Percentiles rank a stretch among this genome's conserved stretches.
phyloP scores from a whole-genome alignment of 1,140 invertebrate species.

The Thaumetopoea pityocampa region DNA sequence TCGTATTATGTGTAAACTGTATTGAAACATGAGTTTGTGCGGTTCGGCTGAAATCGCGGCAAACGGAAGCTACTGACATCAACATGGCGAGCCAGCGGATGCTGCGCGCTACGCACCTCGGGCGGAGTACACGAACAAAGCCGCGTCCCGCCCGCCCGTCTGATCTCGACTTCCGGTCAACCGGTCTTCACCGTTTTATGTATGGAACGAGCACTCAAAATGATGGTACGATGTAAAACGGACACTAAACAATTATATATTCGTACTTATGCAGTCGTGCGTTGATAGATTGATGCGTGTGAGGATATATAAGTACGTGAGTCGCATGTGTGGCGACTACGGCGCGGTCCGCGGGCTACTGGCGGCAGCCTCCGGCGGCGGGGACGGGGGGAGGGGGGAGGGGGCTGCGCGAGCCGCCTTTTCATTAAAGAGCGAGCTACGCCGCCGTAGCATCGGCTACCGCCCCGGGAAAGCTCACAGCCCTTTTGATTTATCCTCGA shows the following conservation, averaged over 20 bases:
- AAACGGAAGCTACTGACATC: conserved; percentile 18
- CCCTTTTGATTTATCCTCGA: conserved; percentile 38
- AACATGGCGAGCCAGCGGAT: conserved; percentile 50
- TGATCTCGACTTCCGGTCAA: conserved; percentile 28
- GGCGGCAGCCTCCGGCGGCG: conserved; percentile 50
- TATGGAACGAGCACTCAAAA: conserved; percentile 47
- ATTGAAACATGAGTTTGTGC: no score
- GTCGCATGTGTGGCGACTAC: conserved; percentile 47
- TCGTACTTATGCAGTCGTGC: conserved; percentile 26
- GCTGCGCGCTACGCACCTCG: conserved; percentile 62
- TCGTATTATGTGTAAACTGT: no score
- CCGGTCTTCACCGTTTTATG: conserved; percentile 31
- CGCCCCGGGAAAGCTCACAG: conserved; percentile 53
- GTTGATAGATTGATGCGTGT: conserved; percentile 14
- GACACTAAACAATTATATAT: conserved; percentile 34
- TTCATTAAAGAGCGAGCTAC: conserved; percentile 53
- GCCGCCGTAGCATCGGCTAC: conserved; percentile 47
- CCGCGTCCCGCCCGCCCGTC: conserved; percentile 47
- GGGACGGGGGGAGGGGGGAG: conserved; percentile 38
- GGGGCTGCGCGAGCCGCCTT: conserved; percentile 61
- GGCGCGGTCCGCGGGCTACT: conserved; percentile 65
- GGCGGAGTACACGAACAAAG: conserved; percentile 62
- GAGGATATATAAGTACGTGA: conserved; percentile 25
- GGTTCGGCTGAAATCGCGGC: conserved; percentile 11
- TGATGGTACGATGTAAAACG: conserved; percentile 20